Evolutionary conservation across 2,888 invertebrate genomes (phyloP).

Genomic region (Folsomia manolachei): DNA sequence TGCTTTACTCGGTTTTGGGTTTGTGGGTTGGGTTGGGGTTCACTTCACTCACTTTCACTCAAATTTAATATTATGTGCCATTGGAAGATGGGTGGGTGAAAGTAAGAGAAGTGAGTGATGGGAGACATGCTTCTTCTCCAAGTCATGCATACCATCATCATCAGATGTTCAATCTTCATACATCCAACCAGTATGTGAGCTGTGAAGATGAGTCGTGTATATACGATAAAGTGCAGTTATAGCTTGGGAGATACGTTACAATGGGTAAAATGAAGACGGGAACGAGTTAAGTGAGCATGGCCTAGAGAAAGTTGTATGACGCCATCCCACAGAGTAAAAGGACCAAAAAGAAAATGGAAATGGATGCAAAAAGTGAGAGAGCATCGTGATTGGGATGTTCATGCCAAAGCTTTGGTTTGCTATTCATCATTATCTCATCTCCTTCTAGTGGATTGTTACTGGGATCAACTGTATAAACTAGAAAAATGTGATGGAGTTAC

Average conservation of each 20-base stretch:
- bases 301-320: too few species aligned
- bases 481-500: neutral
- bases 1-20: too few species aligned
- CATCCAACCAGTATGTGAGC: constrained; percentile 1
- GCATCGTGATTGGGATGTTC: neutral
- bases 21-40: neutral
- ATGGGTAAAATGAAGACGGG: too few species aligned
- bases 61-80: neutral
- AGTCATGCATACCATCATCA: neutral
- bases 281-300: neutral
- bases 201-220: too few species aligned
- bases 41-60: neutral
- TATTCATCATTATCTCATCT: constrained; percentile 33
- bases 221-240: too few species aligned
- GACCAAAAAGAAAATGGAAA: constrained; percentile 1
- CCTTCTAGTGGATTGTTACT: constrained; percentile 26
- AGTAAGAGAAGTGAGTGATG: neutral
- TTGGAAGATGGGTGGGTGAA: too few species aligned
- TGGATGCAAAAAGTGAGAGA: neutral
- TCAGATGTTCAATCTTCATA: constrained; percentile 1
- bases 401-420: neutral
- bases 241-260: too few species aligned
- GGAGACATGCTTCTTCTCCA: constrained; percentile 2
- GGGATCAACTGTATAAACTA: constrained; percentile 2
- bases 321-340: too few species aligned